Conservation (phyloP, 2,797 vertebrate species). For the Anas georgica region DNA sequence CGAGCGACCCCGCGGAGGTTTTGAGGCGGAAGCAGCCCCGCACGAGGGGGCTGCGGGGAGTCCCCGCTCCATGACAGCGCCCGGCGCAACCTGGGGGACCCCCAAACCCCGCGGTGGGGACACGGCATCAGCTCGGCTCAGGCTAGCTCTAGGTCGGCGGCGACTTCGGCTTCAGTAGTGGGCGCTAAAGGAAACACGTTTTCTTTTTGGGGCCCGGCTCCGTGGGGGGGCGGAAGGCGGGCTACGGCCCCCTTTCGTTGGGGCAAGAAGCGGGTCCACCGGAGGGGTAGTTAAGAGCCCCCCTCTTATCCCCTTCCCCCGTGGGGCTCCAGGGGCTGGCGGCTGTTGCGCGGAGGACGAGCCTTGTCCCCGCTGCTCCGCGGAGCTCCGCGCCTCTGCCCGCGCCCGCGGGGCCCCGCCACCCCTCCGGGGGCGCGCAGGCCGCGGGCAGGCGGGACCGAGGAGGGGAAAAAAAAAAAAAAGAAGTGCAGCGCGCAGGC, state of each 20-base stretch:
- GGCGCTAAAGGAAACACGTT: slow-evolving; percentile 17
- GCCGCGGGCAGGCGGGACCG: background rate
- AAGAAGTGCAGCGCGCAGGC: slow-evolving; percentile 19
- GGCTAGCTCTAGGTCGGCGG: background rate
- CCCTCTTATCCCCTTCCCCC: too few species aligned
- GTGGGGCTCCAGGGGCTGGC: background rate
- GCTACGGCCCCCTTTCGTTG: background rate
- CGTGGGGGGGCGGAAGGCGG: background rate
- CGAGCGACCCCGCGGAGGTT: background rate
- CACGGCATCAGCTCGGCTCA: background rate
- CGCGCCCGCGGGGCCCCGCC: background rate
- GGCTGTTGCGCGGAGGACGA: background rate
- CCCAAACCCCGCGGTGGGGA: background rate
- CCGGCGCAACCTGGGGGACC: background rate
- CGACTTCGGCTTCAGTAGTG: slow-evolving; percentile 3
- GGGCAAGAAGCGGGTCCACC: background rate
- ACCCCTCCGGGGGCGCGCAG: background rate
- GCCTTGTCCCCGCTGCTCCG: background rate
- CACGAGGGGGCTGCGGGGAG: background rate
- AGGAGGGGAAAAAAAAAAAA: background rate
- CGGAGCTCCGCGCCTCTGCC: background rate
- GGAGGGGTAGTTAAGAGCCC: background rate
- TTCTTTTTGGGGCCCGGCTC: background rate
- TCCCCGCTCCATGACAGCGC: background rate
- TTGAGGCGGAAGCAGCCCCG: background rate